Percentiles rank a stretch among this genome's conserved stretches.
Evolutionary conservation across 2,797 vertebrate species (phyloP).

Genomic region (Xenops minutus): DNA sequence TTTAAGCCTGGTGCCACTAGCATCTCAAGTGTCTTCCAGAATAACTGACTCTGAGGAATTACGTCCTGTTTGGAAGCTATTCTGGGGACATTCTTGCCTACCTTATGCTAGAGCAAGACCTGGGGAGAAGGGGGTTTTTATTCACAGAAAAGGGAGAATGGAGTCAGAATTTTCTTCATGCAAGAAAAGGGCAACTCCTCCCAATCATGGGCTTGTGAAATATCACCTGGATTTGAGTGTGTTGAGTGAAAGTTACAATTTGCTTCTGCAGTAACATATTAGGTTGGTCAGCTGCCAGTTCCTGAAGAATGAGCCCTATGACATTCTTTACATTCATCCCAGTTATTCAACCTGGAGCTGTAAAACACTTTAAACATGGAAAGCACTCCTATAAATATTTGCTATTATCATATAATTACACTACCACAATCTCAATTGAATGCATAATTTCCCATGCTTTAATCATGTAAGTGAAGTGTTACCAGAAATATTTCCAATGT

Average conservation of each 20-base stretch:
- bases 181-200: neutral
- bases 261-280: neutral
- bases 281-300: neutral
- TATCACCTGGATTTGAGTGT: neutral
- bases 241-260: neutral
- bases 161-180: neutral
- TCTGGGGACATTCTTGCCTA: neutral
- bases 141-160: neutral
- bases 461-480: neutral
- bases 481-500: neutral
- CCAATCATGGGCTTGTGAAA: neutral
- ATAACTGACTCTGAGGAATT: neutral
- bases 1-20: neutral
- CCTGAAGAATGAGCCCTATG: neutral
- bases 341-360: neutral
- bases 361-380: neutral
- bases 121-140: neutral
- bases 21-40: neutral
- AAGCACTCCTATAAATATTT: conserved; percentile 34
- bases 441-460: neutral
- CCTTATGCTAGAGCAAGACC: neutral
- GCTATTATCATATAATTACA: neutral
- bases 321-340: neutral
- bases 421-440: neutral
- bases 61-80: neutral